Base-by-base conservation (phyloP, 2,888 invertebrate species). In the Tenthredo scrophulariae region DNA sequence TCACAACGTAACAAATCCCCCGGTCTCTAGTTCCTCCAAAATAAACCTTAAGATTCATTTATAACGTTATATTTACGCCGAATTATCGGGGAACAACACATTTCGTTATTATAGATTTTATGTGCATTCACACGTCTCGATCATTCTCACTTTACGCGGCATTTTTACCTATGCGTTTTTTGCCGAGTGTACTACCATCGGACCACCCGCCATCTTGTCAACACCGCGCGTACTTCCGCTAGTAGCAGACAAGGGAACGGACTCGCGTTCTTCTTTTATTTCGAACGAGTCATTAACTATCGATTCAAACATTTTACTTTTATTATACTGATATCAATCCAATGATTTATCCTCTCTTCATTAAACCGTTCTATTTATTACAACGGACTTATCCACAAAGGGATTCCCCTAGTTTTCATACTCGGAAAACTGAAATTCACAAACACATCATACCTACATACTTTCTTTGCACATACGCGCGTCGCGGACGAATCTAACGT, bases 131-230 rank as follows among this genome's bases (percentile, higher is more conserved):
- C 88, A 89, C 89, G 89, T 91, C 89, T 90, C 87, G 86, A 87
- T 89, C 86, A 84, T 87, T 86, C 86, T 87, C 87, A 88, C 89
- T 91, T 89, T 89, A 88, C 90, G 90, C 90, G 89, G 91, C 91
- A 91, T 91, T 91, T 91, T 89, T 88, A 26, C 50, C 87, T 87
- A 77, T 75, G 58, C 88, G 89, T 89, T 91, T 91, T 90, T 91
- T 83, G 22, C 87, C 88, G 88, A 90, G 88, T 89, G 88, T 91
- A 91, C 89, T 88, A 85, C 84, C 89, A 88, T 90, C 89, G 87
- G 87, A 86, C 79, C 89, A 85, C 88, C 88, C 91, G 91, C 91
- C 91, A 91, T 91, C 89, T 91, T 91, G 90, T 89, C 85, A 88
- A 88, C 87, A 87, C 88, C 88, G 87, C 86, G 86, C 86, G 86